Percentiles rank a stretch among this genome's conserved stretches.
Evolutionary conservation across 2,113 vertebrate species (phyloP).

Genomic region (Ascaphus truei): DNA sequence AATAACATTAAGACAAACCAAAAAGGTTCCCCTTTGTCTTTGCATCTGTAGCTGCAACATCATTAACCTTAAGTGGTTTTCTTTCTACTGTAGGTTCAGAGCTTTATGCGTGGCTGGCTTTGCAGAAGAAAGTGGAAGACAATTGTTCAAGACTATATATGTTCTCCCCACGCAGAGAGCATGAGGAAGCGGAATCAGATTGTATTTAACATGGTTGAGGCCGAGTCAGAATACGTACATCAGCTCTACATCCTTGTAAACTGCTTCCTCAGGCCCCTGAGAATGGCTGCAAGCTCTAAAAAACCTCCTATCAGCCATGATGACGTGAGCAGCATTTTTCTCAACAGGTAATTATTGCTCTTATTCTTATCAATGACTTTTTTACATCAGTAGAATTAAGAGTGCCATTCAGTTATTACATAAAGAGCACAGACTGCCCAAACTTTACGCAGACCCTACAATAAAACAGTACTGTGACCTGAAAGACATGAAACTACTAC

Average conservation of each 20-base stretch:
- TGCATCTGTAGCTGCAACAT: no score
- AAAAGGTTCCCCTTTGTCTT: no score
- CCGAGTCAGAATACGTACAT: constrained; percentile 93
- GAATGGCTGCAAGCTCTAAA: constrained; percentile 97
- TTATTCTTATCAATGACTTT: not conserved
- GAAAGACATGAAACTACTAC: no score
- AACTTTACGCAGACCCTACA: no score
- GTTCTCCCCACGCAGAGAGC: constrained; percentile 96
- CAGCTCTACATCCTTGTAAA: constrained; percentile 93
- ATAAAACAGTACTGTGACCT: no score
- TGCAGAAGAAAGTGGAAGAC: constrained; percentile 98
- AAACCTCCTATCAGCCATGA: constrained; percentile 93
- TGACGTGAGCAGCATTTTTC: constrained; percentile 95
- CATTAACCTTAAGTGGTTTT: no score
- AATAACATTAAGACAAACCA: no score
- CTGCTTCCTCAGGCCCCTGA: constrained; percentile 87
- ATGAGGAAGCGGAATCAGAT: constrained; percentile 98
- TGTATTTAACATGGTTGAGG: constrained; percentile 98
- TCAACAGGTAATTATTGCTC: constrained; percentile 79
- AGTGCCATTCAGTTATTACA: no score
- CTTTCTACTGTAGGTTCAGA: constrained; percentile 79
- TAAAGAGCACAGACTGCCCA: no score
- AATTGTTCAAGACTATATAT: constrained; percentile 97
- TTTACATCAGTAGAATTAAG: no score
- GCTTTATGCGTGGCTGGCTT: constrained; percentile 97